Evolutionary conservation across 2,888 invertebrate genomes (phyloP), one percentile per base, ranked within the genome.

Genomic region (Ernsta delagoae): DNA sequence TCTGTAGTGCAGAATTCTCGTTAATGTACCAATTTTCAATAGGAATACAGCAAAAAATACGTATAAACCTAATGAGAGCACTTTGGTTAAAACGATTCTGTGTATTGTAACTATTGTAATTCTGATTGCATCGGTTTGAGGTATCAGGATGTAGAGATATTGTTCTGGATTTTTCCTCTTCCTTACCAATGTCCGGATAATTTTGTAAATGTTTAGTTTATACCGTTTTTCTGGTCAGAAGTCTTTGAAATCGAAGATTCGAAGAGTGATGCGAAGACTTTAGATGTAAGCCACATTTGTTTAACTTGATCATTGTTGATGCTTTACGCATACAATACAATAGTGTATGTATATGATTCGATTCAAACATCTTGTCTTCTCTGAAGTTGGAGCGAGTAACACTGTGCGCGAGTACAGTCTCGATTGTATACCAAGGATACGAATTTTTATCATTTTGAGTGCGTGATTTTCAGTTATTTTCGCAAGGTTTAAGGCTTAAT

Each of bases 1-100:
- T 50, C 7, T 50, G 24, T 50, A 24, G 50, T 53, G 24, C 9
- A 53, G 24, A 53, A 53, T 53, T 53, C 50, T 53, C 50, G 24
- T 8, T 53, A 53, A 24, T 53, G 3, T 8, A 50, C 7, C 24
- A 53, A 53, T 53, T 53, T 9, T 24, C 50, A 53, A 53, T 53
- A 24, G 50, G 8, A 53, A 53, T 24, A 6, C 8, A 24, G 7
- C 12, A 16, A 50, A 50, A 50, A 45, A 45, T 45, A 45, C n/a
- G 6, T 43, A 3, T 0, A n/a, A n/a, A 48, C 6, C 5, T 48
- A 12, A 16, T 48, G 6, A 24, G 8, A 16, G 50, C 50, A 50
- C 8, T 50, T 24, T 50, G 5, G 45, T 45, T 45, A 4, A 50
- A 50, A 24, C 7, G 11, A 24, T 24, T 50, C 8, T 50, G 48